Evolutionary conservation across 2,113 vertebrate species (phyloP).

Genomic region (Gopherus evgoodei): DNA sequence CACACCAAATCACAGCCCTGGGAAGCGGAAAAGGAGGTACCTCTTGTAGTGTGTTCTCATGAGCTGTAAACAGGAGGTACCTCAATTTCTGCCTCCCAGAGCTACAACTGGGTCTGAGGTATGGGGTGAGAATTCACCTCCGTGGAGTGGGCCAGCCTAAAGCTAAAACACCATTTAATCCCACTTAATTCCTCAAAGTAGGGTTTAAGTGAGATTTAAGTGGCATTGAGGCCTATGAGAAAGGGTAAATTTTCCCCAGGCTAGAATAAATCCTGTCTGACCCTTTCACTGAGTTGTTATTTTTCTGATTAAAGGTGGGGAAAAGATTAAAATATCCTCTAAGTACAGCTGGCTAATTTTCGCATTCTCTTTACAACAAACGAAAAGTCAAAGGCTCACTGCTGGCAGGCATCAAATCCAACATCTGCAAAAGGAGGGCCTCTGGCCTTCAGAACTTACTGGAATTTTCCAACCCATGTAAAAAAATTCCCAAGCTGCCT

Average conservation of each 20-base stretch:
- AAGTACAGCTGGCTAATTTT: constrained; percentile 69
- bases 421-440: constrained; percentile 69
- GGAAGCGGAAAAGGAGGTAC: neutral
- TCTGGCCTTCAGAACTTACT: neutral
- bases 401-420: constrained; percentile 65
- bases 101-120: neutral
- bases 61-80: neutral
- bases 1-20: neutral
- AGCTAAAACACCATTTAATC: constrained; percentile 3
- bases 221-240: constrained; percentile 14
- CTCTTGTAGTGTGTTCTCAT: neutral
- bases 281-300: constrained; percentile 28
- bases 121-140: neutral
- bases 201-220: constrained; percentile 53
- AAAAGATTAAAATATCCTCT: constrained; percentile 46
- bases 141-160: neutral
- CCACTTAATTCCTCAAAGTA: neutral
- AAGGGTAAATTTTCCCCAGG: constrained; percentile 44
- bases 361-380: constrained; percentile 54
- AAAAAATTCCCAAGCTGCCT: neutral
- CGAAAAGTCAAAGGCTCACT: constrained; percentile 28
- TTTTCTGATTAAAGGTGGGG: constrained; percentile 45
- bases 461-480: constrained; percentile 56
- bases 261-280: constrained; percentile 15
- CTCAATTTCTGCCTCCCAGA: constrained; percentile 21